Percentiles rank a stretch among this genome's conserved stretches.
Evolutionary conservation across 1,140 invertebrate species (phyloP).

Genomic region (Oreohelix idahoensis): DNA sequence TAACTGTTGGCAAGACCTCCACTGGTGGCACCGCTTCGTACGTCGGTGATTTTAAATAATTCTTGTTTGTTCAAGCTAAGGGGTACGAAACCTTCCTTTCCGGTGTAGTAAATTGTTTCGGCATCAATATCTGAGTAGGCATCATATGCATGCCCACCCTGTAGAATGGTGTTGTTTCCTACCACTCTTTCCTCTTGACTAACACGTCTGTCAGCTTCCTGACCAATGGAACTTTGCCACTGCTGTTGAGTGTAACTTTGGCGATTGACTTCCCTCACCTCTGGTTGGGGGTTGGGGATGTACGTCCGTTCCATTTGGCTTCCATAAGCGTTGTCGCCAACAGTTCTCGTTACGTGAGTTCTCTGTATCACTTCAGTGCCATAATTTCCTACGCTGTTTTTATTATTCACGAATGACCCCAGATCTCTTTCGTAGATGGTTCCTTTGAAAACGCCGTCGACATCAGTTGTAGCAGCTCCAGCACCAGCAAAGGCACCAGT

Average conservation of each 20-base stretch:
- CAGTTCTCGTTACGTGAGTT: neutral
- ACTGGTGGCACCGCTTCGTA: neutral
- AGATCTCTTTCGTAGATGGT: neutral
- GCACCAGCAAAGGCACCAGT: neutral
- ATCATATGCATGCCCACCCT: neutral
- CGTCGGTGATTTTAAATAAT: neutral
- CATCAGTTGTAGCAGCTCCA: neutral
- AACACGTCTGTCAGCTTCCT: neutral
- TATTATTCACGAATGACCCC: neutral
- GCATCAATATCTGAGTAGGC: neutral
- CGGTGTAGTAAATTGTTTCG: slow-evolving; percentile 23
- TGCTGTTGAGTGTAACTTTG: neutral
- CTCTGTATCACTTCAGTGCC: neutral
- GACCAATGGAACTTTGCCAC: neutral
- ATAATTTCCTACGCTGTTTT: neutral
- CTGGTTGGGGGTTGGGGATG: neutral
- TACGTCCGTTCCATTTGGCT: neutral
- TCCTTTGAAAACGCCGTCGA: neutral
- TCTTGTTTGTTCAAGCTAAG: neutral
- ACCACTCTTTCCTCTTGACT: neutral
- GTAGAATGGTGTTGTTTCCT: neutral
- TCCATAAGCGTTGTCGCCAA: neutral
- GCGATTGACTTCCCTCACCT: neutral
- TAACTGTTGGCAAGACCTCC: neutral
- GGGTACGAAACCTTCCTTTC: neutral